Base-by-base conservation (phyloP, 2,888 invertebrate species). In the Polydrusus cervinus region DNA sequence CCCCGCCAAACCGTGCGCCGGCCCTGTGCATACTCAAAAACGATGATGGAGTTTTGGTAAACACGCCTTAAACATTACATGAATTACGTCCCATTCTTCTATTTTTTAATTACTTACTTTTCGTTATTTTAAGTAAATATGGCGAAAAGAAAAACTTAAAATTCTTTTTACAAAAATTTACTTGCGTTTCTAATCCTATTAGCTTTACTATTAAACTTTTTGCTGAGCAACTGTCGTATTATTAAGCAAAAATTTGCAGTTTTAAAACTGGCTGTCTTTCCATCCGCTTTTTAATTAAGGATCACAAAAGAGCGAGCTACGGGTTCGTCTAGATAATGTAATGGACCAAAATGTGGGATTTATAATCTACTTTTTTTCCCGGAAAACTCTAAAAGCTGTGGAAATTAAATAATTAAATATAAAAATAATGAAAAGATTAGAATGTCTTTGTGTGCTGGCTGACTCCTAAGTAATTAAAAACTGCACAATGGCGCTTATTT, bases 221-320 rank as follows among this genome's bases (percentile, higher is more conserved):
- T 68, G 38, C 25, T 38, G 18, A 38, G 10, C 1, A 8, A 38
- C 45, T 30, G 25, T 8, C 38, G 16, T 45, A 43, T 45, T 57
- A 67, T 55, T 40, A 67, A 55, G 55, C 55, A 67, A 67, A 40
- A 67, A 45, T 57, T 68, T 57, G 57, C 55, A 57, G 67, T 68
- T 55, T 60, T 68, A 45, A 57, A 68, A 45, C 67, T 57, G n/a
- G 67, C 43, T 67, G 40, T 67, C 67, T 43, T 45, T 68, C 43
- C 16, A 8, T 43, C 16, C 25, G 67, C 43, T 55, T 68, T 68
- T 68, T 68, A 68, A 68, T 68, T 68, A 68, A 68, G 67, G 25
- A 57, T 20, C 43, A 68, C 67, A 57, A 68, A 67, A 30, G 55
- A 68, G 49, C 20, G 45, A 38, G 61, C 60, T 61, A 14, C 49